Conservation (phyloP, 2,888 invertebrate genomes). For the Teleogryllus oceanicus region DNA sequence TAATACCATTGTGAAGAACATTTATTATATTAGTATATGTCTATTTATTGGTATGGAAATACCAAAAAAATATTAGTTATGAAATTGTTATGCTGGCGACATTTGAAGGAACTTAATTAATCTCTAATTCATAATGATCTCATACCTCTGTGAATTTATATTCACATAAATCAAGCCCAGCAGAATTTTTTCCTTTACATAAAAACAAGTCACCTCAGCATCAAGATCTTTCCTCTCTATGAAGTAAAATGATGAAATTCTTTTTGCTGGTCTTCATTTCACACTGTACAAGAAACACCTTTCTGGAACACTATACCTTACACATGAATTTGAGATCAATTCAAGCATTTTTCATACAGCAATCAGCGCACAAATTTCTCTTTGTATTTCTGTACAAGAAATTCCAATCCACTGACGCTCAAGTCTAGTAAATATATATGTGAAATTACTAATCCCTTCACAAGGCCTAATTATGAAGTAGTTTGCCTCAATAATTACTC, state of each 20-base stretch:
- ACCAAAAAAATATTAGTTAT: not conserved
- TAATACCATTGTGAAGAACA: not conserved
- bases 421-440: not conserved
- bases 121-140: not conserved
- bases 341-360: no score
- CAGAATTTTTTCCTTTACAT: no score
- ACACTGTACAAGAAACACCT: no score
- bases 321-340: no score
- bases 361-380: slow-evolving; percentile 3
- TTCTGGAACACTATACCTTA: no score
- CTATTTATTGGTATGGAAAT: not conserved
- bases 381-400: not conserved
- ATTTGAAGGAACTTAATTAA: not conserved
- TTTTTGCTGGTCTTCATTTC: no score
- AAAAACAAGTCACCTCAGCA: no score
- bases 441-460: slow-evolving; percentile 3
- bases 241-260: no score
- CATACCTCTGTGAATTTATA: no score
- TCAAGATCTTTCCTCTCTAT: no score
- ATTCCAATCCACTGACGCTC: slow-evolving; percentile 1
- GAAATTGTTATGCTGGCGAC: not conserved
- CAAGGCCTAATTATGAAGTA: not conserved
- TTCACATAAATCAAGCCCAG: no score
- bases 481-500: not conserved
- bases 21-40: not conserved